Percentiles rank a stretch among this genome's conserved stretches.
Conservation (phyloP, 1,140 invertebrate species). For the Tetramorium simillimum region DNA sequence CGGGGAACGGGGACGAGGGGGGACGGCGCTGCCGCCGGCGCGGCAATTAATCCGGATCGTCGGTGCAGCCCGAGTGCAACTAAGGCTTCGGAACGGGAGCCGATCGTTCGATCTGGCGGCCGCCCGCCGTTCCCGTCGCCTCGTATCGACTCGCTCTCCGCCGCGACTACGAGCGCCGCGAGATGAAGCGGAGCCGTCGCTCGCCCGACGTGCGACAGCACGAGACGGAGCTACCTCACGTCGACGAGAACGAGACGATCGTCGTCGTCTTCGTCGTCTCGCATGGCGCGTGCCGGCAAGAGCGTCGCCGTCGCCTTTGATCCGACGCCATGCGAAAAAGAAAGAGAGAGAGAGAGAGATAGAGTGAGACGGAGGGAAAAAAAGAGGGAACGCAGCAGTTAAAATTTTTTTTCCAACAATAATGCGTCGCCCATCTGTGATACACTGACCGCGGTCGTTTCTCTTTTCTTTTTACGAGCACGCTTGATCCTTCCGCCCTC, state of each 20-base stretch:
- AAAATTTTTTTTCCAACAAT: background rate
- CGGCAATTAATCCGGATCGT: background rate
- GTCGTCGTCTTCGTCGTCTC: background rate
- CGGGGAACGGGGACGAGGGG: background rate
- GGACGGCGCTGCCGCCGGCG: too few relatives aligned
- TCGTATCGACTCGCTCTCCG: conserved; percentile 46
- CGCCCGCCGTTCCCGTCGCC: conserved; percentile 52
- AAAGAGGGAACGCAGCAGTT: background rate
- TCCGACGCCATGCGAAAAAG: conserved; percentile 38
- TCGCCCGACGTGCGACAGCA: background rate
- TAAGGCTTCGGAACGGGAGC: conserved; percentile 33
- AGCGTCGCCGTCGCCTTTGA: conserved; percentile 50
- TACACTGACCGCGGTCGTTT: too few relatives aligned
- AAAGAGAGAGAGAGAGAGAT: background rate
- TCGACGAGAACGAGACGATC: background rate
- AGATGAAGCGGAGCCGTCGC: background rate
- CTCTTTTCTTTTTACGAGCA: background rate
- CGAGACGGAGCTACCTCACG: background rate
- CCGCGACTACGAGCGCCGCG: background rate
- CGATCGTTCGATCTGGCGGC: conserved; percentile 67
- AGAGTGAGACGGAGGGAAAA: background rate
- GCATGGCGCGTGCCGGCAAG: conserved; percentile 42
- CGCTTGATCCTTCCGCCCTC: background rate
- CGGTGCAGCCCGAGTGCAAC: conserved; percentile 13
- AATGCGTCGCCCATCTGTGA: background rate